Base-by-base conservation (phyloP, 2,797 vertebrate species). In the Spea hammondii region DNA sequence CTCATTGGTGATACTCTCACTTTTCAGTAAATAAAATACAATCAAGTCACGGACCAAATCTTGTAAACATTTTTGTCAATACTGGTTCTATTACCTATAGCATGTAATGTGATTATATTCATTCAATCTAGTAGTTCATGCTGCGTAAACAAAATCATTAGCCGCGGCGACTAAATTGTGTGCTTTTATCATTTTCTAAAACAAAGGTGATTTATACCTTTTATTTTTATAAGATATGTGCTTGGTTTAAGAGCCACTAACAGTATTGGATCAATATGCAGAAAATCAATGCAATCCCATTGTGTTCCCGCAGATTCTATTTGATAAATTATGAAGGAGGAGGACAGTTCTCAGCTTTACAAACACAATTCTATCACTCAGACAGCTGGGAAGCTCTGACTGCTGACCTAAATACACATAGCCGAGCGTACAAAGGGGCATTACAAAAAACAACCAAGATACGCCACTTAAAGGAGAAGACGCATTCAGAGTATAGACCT, bases 381-480 rank as follows among this genome's bases (percentile, higher is more conserved):
- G 78, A 74, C 72, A 79, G 78, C 78, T 79, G 72, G 72, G 65
- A 69, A 74, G 65, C 72, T 62, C n/a, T 14, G 46, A 74, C 65
- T 47, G 72, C 57, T 79, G 78, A 79, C 78, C 78, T 79, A 79
- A 69, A 79, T 79, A 65, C 78, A 54, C 50, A 55, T 6, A 10
- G 78, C 57, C 62, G 13, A 5, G 13, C 77, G 67, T 53, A 71
- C 59, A 46, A 50, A 54, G n/a, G 12, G 57, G 47, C 78, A 70
- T 48, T 32, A 70, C n/a, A 65, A 76, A 9, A 54, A 14, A 11
- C 47, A 44, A 50, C 46, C 46, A 62, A 60, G 54, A 78, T 67
- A 14, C 10, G 50, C 17, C 65, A 54, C 55, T 14, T 8, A 44
- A 59, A 50, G 13, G 14, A 5, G 32, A 49, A 32, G 55, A 54